Base-by-base conservation (phyloP, 2,113 vertebrate species). In the Nothobranchius furzeri region DNA sequence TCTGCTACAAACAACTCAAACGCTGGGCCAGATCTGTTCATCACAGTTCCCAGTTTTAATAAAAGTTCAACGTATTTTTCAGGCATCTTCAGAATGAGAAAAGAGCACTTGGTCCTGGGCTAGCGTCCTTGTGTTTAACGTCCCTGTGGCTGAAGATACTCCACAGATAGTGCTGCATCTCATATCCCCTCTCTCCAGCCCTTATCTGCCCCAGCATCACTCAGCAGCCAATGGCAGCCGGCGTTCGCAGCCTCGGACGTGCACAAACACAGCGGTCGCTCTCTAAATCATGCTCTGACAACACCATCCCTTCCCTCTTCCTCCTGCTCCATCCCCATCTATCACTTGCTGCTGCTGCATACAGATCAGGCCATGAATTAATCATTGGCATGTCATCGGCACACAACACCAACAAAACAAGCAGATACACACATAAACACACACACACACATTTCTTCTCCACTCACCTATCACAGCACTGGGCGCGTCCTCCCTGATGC, bases 351-450 rank as follows among this genome's bases (percentile, higher is more conserved):
- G 73, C 78, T 68, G 87, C 76, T 71, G 87, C 89, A 88, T 90
- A 87, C 75, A 85, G 85, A 92, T 88, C 88, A 88, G 80, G 85
- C 84, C 68, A 78, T 91, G 82, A 91, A 92, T 92, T 78, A 91
- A 92, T 91, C 90, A 91, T 78, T 70, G 75, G 75, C 81, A 82
- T 87, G 87, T 85, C 85, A 86, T 87, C 85, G 53, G 81, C 78
- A 72, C 79, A 85, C 82, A 49, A 67, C 7, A 73, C 84, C 83
- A 81, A 60, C 67, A 73, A 69, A 85, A 86, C 83, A 85, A 61
- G 53, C 78, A n/a, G 45, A 52, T 46, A 72, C 73, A 60, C 74
- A 57, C 20, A 36, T 35, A 42, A 52, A 68, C 67, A 60, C 48
- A 36, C 63, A 42, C 54, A 24, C 59, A 71, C 51, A 57, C 64